Evolutionary conservation across 2,113 vertebrate species (phyloP).

Genomic region (Syngnathoides biaculeatus): DNA sequence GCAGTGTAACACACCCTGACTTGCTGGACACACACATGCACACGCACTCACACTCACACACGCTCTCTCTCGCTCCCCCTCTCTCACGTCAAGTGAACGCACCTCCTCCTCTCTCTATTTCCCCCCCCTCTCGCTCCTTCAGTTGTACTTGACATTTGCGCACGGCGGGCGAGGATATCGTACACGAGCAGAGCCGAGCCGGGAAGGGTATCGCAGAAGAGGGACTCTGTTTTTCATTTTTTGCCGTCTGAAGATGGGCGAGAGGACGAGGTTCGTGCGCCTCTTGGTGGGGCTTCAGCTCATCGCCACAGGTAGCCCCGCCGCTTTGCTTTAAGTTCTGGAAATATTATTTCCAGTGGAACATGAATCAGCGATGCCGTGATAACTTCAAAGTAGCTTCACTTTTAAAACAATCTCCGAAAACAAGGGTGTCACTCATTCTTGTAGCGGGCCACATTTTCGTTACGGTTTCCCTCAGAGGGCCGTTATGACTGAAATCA

Average conservation of each 20-base stretch:
- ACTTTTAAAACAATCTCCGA: too few relatives aligned
- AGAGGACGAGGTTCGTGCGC: slow-evolving; percentile 18
- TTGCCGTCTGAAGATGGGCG: slow-evolving; percentile 34
- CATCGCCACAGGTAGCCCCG: slow-evolving; percentile 48
- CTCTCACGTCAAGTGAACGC: not conserved
- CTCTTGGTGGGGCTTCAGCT: slow-evolving; percentile 52
- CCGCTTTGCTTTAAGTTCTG: not conserved
- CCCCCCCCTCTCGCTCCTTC: slow-evolving; percentile 10
- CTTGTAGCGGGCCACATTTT: too few relatives aligned
- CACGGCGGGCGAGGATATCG: not conserved
- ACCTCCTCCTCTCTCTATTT: slow-evolving; percentile 13
- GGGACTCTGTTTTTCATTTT: not conserved
- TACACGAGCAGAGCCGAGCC: slow-evolving; percentile 24
- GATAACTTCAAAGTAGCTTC: not conserved
- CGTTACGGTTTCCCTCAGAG: too few relatives aligned
- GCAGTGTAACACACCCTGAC: slow-evolving; percentile 2
- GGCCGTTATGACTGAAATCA: too few relatives aligned
- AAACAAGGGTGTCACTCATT: too few relatives aligned
- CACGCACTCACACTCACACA: slow-evolving; percentile 3
- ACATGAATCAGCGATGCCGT: too few relatives aligned
- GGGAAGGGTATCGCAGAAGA: slow-evolving; percentile 24
- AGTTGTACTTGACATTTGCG: not conserved
- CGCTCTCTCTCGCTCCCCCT: not conserved
- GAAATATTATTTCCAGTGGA: not conserved
- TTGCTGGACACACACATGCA: slow-evolving; percentile 27